phyloP scores from a whole-genome alignment of 2,888 invertebrate species.

The Drosophila merina region DNA sequence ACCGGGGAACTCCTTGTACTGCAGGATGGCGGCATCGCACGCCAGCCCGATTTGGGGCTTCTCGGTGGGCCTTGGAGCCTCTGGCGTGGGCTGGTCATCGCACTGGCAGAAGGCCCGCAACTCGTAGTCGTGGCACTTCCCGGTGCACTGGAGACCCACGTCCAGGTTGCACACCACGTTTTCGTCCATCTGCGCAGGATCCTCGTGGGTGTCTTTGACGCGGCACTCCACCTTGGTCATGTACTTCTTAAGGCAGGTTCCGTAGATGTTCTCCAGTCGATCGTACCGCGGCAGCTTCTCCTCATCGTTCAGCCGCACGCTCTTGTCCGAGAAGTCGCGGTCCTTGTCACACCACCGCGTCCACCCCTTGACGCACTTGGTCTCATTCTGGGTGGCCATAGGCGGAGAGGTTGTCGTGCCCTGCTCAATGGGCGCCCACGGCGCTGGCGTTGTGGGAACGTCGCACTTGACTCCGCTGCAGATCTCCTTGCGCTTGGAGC shows the following conservation, averaged over 20 bases:
- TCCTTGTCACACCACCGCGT: conserved; percentile 90
- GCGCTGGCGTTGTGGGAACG: conserved; percentile 19
- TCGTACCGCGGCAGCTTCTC: conserved; percentile 82
- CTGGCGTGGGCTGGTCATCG: conserved; percentile 57
- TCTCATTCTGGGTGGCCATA: conserved; percentile 71
- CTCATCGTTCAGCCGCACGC: conserved; percentile 78
- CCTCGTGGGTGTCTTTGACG: conserved; percentile 86
- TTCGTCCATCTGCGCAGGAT: conserved; percentile 89
- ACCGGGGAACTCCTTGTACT: conserved; percentile 86
- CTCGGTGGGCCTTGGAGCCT: conserved; percentile 62
- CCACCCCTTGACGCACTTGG: conserved; percentile 89
- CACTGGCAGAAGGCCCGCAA: conserved; percentile 90
- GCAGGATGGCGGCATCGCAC: conserved; percentile 84
- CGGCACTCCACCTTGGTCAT: conserved; percentile 92
- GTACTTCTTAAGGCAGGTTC: conserved; percentile 86
- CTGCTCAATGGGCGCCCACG: conserved; percentile 31
- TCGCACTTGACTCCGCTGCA: conserved; percentile 90
- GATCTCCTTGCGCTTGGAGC: conserved; percentile 88
- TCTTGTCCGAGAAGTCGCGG: conserved; percentile 66
- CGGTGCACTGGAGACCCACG: conserved; percentile 89
- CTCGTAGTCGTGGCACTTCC: conserved; percentile 92
- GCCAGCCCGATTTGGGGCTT: conserved; percentile 68
- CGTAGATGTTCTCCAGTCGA: conserved; percentile 82
- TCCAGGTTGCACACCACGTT: conserved; percentile 91
- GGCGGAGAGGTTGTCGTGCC: conserved; percentile 65